phyloP scores from a whole-genome alignment of 2,888 invertebrate species.

The Hermodice carunculata region DNA sequence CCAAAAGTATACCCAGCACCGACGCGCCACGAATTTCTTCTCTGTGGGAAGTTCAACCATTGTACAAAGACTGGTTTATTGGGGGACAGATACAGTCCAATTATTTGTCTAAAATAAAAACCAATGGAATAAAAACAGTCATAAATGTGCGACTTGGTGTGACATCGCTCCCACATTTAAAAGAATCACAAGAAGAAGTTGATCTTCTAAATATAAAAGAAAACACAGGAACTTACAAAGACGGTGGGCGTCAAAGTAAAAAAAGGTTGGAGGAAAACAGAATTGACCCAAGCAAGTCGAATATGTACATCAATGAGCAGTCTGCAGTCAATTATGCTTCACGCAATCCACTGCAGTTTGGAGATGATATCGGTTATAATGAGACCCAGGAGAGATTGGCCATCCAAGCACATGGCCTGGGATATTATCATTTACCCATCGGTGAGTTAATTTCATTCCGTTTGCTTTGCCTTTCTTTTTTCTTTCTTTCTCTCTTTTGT shows the following conservation, averaged over 20 bases:
- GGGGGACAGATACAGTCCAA: constrained; percentile 56
- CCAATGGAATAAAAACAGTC: constrained; percentile 48
- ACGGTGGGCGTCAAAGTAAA: constrained; percentile 44
- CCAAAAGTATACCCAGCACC: no score
- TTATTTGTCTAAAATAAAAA: constrained; percentile 47
- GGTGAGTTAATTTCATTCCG: constrained; percentile 11
- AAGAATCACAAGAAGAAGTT: constrained; percentile 52
- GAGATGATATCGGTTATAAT: constrained; percentile 60
- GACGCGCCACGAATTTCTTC: no score
- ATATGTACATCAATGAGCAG: constrained; percentile 44
- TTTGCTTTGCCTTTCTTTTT: no score
- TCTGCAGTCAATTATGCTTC: constrained; percentile 51
- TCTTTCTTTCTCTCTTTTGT: no score
- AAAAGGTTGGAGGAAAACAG: constrained; percentile 31
- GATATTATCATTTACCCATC: constrained; percentile 4
- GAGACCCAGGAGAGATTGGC: constrained; percentile 44
- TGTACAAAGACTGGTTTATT: constrained; percentile 53
- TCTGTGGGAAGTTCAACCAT: constrained; percentile 59
- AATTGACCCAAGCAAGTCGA: constrained; percentile 30
- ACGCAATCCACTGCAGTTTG: constrained; percentile 55
- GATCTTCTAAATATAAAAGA: constrained; percentile 55
- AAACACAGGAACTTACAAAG: constrained; percentile 49
- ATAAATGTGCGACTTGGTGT: constrained; percentile 53
- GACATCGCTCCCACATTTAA: not conserved
- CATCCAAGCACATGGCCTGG: not conserved